Evolutionary conservation across 2,113 vertebrate species (phyloP), one percentile per base, ranked within the genome.

Genomic region (Hirundichthys speculiger): DNA sequence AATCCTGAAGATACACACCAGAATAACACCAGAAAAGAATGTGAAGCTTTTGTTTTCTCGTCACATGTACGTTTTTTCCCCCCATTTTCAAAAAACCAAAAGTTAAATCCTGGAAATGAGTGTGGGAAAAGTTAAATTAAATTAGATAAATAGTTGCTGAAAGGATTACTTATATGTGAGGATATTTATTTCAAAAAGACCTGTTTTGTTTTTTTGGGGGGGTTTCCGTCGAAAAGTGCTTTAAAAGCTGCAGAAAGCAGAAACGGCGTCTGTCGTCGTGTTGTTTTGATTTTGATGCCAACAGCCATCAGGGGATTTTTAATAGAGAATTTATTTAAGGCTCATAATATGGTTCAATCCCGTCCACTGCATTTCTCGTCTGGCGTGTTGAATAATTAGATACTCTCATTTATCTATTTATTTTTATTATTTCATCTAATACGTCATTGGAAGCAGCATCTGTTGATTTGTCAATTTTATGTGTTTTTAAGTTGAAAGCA

Each of bases 401-500:
- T 34, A 9, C 9, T 34, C 11, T 34, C 6, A 34, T 7, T 34
- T 34, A 34, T 34, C 11, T 10, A 34, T 10, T 34, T 9, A 9
- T 34, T 34, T 34, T 10, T 34, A 5, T 7, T 10, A 34, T 34
- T 34, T 34, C 6, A 34, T 10, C 30, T 10, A 34, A 34, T 7
- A 34, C 7, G 2, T 34, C 30, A 14, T n/a, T 27, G 2, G 14
- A 19, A 60, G 11, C 39, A 69, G 56, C 47, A 49, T 51, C 16
- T 68, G 50, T 52, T 64, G 43, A 69, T 41, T 47, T 58, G 39
- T 50, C 13, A 4, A 1, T 65, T 82, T 60, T 48, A 34, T 54
- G 18, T 69, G 11, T 30, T 13, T 1, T 58, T 3, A 10, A 34
- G 30, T 10, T 34, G 30, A 7, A 34, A 5, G 47, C 5, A 39